These are phyloP conservation scores for Caenorhabditis brenneri DNA, from an alignment of 1,140 invertebrate genomes.

Conservation along the genomic window DNA sequence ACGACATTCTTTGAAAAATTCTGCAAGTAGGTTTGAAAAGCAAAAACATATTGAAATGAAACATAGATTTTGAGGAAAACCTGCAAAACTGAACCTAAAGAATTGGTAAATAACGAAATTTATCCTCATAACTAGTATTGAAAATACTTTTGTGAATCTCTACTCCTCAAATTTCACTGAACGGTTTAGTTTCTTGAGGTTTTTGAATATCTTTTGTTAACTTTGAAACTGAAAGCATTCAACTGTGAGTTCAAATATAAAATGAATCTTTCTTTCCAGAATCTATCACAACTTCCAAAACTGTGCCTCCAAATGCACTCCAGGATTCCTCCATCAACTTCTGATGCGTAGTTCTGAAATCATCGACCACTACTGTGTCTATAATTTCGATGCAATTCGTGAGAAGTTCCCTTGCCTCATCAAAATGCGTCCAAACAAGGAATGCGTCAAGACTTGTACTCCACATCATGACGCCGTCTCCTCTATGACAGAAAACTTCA, in stretches of 20 bases:
- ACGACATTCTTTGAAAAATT: conserved; percentile 68
- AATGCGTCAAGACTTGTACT: conserved; percentile 65
- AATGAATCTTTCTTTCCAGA: conserved; percentile 60
- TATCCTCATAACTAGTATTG: too few species aligned
- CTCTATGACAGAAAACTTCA: conserved; percentile 66
- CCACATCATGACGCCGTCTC: conserved; percentile 66
- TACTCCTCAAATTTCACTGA: too few species aligned
- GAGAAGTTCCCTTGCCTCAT: conserved; percentile 66
- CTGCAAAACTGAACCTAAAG: too few species aligned
- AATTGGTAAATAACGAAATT: too few species aligned
- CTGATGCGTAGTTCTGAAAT: conserved; percentile 64
- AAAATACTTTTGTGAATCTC: too few species aligned
- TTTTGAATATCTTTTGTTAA: too few species aligned
- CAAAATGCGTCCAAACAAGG: conserved; percentile 57
- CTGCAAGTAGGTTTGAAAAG: conserved; percentile 64
- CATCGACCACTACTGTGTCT: conserved; percentile 69
- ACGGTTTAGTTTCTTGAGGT: too few species aligned
- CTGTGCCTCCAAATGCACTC: conserved; percentile 65
- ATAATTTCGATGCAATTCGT: conserved; percentile 65
- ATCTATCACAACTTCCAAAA: conserved; percentile 68
- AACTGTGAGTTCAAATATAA: too few species aligned
- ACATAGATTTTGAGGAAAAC: too few species aligned
- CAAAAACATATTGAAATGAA: too few species aligned
- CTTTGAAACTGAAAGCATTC: background rate
- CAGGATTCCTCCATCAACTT: conserved; percentile 68